Percentiles rank a stretch among this genome's conserved stretches.
Evolutionary conservation across 2,797 vertebrate species (phyloP).

Genomic region (Dendrocincla fuliginosa): DNA sequence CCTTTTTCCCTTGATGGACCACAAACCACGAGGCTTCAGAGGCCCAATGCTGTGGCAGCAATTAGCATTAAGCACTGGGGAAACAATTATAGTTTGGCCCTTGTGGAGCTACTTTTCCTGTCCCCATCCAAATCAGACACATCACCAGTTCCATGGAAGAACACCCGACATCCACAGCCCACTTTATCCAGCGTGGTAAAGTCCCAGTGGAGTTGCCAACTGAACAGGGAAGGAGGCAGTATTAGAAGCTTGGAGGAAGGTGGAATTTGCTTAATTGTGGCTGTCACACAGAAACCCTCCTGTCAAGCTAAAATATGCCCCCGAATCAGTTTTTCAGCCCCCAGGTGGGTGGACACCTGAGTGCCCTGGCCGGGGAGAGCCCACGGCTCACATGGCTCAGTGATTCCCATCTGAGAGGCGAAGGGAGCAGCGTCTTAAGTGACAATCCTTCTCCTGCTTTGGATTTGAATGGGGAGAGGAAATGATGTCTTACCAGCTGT

Average conservation of each 20-base stretch:
- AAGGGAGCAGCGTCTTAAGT: not conserved
- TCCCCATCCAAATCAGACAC: not conserved
- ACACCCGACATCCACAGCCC: not conserved
- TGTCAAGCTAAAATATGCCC: not conserved
- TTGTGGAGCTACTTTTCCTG: not conserved
- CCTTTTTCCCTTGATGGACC: not conserved
- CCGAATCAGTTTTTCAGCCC: not conserved
- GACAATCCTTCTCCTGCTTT: not conserved
- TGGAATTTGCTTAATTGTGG: not conserved
- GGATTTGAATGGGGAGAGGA: not conserved
- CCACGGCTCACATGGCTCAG: not conserved
- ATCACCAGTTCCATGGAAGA: not conserved
- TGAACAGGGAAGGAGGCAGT: not conserved
- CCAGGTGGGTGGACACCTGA: too few species aligned
- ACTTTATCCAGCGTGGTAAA: accelerated
- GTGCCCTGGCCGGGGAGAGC: not conserved
- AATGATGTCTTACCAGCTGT: not conserved
- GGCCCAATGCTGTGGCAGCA: not conserved
- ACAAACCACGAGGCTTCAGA: not conserved
- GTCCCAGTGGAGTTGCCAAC: not conserved
- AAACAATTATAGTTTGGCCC: not conserved
- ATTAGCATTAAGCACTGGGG: not conserved
- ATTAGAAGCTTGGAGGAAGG: not conserved
- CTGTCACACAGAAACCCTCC: not conserved
- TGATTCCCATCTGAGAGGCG: not conserved